Evolutionary conservation across 1,140 invertebrate species (phyloP).

Genomic region (Paramacrobiotus metropolitanus): DNA sequence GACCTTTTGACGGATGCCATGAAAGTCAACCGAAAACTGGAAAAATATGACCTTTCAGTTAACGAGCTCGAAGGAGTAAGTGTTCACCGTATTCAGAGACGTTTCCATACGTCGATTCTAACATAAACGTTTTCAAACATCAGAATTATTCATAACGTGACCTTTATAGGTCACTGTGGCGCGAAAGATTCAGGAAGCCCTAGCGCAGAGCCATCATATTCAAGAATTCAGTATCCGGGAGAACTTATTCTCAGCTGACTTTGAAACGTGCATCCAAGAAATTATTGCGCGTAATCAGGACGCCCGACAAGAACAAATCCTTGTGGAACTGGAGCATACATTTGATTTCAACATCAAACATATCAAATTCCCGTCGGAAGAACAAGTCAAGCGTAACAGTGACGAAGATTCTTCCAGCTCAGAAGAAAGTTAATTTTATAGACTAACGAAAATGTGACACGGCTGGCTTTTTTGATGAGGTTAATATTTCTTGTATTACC

Average conservation of each 20-base stretch:
- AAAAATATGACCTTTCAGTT: not conserved
- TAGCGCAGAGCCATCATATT: not conserved
- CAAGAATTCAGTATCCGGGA: not conserved
- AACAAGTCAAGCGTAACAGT: not conserved
- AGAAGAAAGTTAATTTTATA: too few relatives aligned
- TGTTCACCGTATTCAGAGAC: too few relatives aligned
- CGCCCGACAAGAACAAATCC: not conserved
- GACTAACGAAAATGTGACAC: too few relatives aligned
- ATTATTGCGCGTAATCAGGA: not conserved
- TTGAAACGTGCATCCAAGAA: not conserved
- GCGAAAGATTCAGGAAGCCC: not conserved
- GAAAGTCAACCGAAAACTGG: not conserved
- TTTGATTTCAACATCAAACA: not conserved
- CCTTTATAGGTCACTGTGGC: not conserved
- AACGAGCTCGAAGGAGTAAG: not conserved
- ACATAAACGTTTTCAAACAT: too few relatives aligned
- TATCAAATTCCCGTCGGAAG: not conserved
- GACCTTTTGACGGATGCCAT: not conserved
- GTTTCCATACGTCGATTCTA: too few relatives aligned
- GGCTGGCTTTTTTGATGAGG: too few relatives aligned
- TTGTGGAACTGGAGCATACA: not conserved
- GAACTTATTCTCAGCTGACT: not conserved
- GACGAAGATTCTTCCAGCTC: not conserved
- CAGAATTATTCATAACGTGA: too few relatives aligned
- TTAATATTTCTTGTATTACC: too few relatives aligned